These are phyloP conservation scores for Lasius fuliginosus DNA, from an alignment of 2,888 invertebrate genomes.

Conservation along the genomic window DNA sequence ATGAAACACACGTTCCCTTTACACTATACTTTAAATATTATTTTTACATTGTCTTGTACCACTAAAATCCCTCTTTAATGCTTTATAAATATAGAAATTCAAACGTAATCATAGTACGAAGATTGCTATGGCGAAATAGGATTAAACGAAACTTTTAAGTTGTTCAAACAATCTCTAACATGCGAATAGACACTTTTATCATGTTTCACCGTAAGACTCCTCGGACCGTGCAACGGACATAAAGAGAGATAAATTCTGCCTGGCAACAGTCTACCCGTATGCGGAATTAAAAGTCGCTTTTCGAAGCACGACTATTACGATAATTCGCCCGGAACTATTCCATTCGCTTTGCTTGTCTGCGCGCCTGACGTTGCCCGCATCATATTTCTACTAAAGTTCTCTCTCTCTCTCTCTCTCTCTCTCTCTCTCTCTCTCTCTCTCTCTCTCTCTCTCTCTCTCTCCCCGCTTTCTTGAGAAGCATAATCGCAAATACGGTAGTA, in stretches of 20 bases:
- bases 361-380: constrained; percentile 62
- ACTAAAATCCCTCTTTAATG: neutral
- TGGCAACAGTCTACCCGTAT: constrained; percentile 33
- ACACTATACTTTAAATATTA: neutral
- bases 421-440: constrained; percentile 16
- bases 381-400: constrained; percentile 68
- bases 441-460: constrained; percentile 48
- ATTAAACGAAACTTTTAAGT: constrained; percentile 49
- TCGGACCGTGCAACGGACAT: constrained; percentile 15
- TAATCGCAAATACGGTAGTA: constrained; percentile 58
- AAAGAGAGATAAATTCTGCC: constrained; percentile 43
- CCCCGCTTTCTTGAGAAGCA: constrained; percentile 11
- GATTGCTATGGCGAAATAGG: constrained; percentile 22
- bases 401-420: constrained; percentile 9
- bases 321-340: constrained; percentile 67
- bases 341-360: constrained; percentile 48
- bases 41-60: neutral
- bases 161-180: constrained; percentile 40
- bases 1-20: neutral
- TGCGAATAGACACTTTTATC: constrained; percentile 52
- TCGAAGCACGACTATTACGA: constrained; percentile 50
- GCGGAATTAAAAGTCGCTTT: constrained; percentile 54
- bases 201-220: constrained; percentile 44
- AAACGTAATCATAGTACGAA: neutral
- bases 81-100: constrained; percentile 22